These are phyloP conservation scores for Lepus townsendii DNA, from an alignment of 2,797 vertebrate genomes.

Conservation along the genomic window DNA sequence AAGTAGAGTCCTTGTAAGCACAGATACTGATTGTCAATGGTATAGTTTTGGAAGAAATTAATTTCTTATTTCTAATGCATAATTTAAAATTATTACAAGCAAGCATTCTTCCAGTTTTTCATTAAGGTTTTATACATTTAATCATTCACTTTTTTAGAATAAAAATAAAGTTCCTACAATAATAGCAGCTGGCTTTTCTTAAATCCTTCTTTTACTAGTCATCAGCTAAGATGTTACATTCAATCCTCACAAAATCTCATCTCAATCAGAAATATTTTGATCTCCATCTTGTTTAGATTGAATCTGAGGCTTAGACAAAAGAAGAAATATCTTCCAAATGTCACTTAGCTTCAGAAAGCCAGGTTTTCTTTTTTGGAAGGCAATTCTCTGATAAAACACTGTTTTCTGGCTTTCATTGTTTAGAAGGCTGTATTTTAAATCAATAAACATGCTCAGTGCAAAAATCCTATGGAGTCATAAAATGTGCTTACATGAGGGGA, in stretches of 20 bases:
- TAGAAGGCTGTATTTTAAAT: not conserved
- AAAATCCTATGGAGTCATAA: not conserved
- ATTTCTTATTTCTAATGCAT: not conserved
- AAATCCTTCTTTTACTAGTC: not conserved
- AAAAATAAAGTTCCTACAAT: not conserved
- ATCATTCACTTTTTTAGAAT: not conserved
- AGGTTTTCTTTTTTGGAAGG: not conserved
- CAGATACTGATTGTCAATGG: not conserved
- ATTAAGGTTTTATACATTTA: not conserved
- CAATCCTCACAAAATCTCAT: not conserved
- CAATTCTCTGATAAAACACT: not conserved
- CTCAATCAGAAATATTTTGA: not conserved
- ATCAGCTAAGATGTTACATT: not conserved
- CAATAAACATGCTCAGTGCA: not conserved
- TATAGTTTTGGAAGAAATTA: not conserved
- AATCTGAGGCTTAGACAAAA: not conserved
- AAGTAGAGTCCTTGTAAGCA: not conserved
- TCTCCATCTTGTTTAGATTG: not conserved
- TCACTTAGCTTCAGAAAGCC: not conserved
- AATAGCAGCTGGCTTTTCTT: not conserved
- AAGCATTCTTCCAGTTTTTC: not conserved
- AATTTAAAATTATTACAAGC: constrained; percentile 11
- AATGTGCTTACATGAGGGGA: not conserved
- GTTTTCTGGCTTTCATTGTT: not conserved
- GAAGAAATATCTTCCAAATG: not conserved